Evolutionary conservation across 2,113 vertebrate species (phyloP).

Genomic region (mouse (Mus musculus)): GRCm39 chr11:26481001-26481500

Average conservation of each 20-base stretch:
- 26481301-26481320: neutral
- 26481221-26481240: too few species aligned
- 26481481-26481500: neutral
- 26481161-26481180: too few species aligned
- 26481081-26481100: too few species aligned
- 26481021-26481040: neutral
- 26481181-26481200: too few species aligned
- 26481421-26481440: neutral
- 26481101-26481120: too few species aligned
- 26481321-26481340: neutral
- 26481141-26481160: too few species aligned
- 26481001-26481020: neutral
- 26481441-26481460: neutral
- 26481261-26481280: neutral
- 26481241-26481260: neutral
- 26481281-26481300: neutral
- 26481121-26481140: too few species aligned
- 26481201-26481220: too few species aligned
- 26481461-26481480: neutral
- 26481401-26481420: neutral
- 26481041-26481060: neutral
- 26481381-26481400: conserved; percentile 32
- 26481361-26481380: neutral
- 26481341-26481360: neutral
- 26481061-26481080: neutral